A percentile compares a stretch with the other conserved stretches of the same genome.
These are phyloP conservation scores for Thinocorus orbignyianus DNA, from an alignment of 2,113 vertebrate genomes.

Conservation along the genomic window DNA sequence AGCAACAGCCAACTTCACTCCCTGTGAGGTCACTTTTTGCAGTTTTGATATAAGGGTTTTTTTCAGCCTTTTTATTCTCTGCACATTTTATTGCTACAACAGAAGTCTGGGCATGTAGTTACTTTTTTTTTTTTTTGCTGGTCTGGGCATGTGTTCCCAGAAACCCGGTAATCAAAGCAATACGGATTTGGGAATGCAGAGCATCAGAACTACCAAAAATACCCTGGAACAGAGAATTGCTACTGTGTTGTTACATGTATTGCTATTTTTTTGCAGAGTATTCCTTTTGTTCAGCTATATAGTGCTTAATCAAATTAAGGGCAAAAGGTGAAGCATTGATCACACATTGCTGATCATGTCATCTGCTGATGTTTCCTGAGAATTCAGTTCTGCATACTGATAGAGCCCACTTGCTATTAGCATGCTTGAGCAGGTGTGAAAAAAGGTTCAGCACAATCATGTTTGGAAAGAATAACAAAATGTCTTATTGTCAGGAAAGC, in stretches of 20 bases:
- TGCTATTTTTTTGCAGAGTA: neutral
- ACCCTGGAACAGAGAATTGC: neutral
- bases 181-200: neutral
- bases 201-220: neutral
- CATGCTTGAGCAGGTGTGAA: constrained; percentile 65
- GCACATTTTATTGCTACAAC: neutral
- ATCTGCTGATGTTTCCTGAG: constrained; percentile 59
- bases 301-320: constrained; percentile 80
- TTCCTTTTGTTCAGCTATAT: constrained; percentile 49
- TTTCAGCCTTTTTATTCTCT: neutral
- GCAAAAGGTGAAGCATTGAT: constrained; percentile 77
- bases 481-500: constrained; percentile 37
- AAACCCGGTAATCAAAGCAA: neutral
- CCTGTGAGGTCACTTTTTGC: neutral
- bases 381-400: constrained; percentile 73
- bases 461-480: constrained; percentile 73
- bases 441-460: constrained; percentile 66
- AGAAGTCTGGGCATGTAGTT: neutral
- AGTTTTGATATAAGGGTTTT: neutral
- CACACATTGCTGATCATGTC: constrained; percentile 70
- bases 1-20: neutral
- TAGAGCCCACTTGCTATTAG: constrained; percentile 55
- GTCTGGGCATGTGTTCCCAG: neutral
- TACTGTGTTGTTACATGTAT: neutral
- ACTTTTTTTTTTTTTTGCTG: neutral